Percentiles rank a stretch among this genome's conserved stretches.
Evolutionary conservation across 1,140 invertebrate genomes (phyloP).

Genomic region (Caenorhabditis elegans): WBcel235 BX284604.4:9804001-9804500

Average conservation of each 20-base stretch:
- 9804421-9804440: constrained; percentile 2
- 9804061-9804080: too few relatives aligned
- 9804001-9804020: constrained; percentile 62
- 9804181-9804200: too few relatives aligned
- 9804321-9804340: constrained; percentile 58
- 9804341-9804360: constrained; percentile 66
- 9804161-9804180: too few relatives aligned
- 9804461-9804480: constrained; percentile 52
- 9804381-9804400: constrained; percentile 62
- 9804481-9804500: constrained; percentile 55
- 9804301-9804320: background rate
- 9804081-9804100: too few relatives aligned
- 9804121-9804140: too few relatives aligned
- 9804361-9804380: constrained; percentile 55
- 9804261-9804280: too few relatives aligned
- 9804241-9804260: too few relatives aligned
- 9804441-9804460: background rate
- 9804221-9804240: too few relatives aligned
- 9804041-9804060: too few relatives aligned
- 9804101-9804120: too few relatives aligned
- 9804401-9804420: constrained; percentile 48
- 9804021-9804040: constrained; percentile 61
- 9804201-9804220: too few relatives aligned
- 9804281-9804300: background rate
- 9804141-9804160: too few relatives aligned